A percentile compares a stretch with the other conserved stretches of the same genome.
Evolutionary conservation across 1,140 invertebrate genomes (phyloP).

Genomic region (Orchestia grillus): DNA sequence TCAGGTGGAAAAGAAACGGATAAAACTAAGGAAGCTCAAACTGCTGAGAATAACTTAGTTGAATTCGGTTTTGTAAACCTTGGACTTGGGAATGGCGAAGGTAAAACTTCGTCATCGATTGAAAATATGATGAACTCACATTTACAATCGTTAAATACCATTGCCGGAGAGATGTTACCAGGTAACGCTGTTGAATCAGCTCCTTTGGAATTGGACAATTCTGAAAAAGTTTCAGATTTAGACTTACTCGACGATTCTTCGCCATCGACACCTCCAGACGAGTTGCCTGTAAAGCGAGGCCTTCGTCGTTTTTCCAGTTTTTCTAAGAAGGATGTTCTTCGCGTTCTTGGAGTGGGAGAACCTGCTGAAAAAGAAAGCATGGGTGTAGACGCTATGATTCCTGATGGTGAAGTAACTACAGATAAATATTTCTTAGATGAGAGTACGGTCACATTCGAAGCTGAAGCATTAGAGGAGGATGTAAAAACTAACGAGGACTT

Average conservation of each 20-base stretch:
- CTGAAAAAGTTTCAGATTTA: not conserved
- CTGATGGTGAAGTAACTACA: not conserved
- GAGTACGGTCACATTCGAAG: not conserved
- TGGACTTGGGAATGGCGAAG: not conserved
- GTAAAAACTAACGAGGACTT: not conserved
- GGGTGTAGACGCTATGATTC: not conserved
- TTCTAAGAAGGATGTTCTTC: slow-evolving; percentile 14
- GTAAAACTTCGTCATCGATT: not conserved
- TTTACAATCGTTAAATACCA: not conserved
- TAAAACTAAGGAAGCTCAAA: not conserved
- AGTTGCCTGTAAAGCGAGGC: not conserved
- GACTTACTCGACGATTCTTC: not conserved
- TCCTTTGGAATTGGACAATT: not conserved
- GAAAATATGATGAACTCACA: not conserved
- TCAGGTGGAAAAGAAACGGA: not conserved
- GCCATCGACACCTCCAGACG: not conserved
- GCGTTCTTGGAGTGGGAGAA: not conserved
- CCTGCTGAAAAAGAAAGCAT: not conserved
- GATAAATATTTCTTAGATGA: slow-evolving; percentile 1
- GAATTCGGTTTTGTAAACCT: not conserved
- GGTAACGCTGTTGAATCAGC: not conserved
- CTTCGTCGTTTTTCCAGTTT: slow-evolving; percentile 13
- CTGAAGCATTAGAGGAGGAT: not conserved
- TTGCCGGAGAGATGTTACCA: not conserved
- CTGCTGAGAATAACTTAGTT: not conserved